Conservation (phyloP, 2,113 vertebrate species). For the Condylura cristata region DNA sequence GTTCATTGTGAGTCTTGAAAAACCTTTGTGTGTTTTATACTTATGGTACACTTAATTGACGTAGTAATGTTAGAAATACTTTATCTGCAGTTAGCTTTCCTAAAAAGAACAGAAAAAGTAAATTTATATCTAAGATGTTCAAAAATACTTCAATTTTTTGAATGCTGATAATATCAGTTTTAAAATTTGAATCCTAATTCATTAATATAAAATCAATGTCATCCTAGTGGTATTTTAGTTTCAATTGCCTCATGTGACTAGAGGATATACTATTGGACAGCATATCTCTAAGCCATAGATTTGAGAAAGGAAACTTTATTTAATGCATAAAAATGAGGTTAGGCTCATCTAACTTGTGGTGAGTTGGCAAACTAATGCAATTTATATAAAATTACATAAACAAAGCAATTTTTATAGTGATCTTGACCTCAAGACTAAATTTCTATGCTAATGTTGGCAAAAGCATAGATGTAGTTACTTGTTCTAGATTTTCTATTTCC, state of each 20-base stretch:
- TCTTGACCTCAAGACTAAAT: constrained; percentile 33
- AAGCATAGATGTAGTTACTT: not conserved
- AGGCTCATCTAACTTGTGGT: not conserved
- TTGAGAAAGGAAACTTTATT: not conserved
- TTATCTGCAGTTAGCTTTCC: constrained; percentile 19
- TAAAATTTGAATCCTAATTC: not conserved
- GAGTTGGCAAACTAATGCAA: not conserved
- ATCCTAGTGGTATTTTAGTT: not conserved
- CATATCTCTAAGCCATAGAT: not conserved
- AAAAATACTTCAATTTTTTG: not conserved
- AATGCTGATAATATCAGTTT: not conserved
- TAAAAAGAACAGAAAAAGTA: not conserved
- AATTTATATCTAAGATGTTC: not conserved
- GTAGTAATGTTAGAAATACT: constrained; percentile 8
- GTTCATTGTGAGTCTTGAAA: constrained; percentile 5
- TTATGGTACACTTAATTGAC: not conserved
- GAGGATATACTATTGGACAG: not conserved
- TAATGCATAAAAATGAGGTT: not conserved
- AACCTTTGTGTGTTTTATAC: not conserved
- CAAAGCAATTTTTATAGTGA: constrained; percentile 18
- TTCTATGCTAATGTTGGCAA: constrained; percentile 53
- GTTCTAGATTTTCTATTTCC: constrained; percentile 51
- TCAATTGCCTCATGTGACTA: not conserved
- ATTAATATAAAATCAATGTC: not conserved
- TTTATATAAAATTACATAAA: constrained; percentile 10